phyloP scores from a whole-genome alignment of 2,113 vertebrate species.

The Callipepla californica region DNA sequence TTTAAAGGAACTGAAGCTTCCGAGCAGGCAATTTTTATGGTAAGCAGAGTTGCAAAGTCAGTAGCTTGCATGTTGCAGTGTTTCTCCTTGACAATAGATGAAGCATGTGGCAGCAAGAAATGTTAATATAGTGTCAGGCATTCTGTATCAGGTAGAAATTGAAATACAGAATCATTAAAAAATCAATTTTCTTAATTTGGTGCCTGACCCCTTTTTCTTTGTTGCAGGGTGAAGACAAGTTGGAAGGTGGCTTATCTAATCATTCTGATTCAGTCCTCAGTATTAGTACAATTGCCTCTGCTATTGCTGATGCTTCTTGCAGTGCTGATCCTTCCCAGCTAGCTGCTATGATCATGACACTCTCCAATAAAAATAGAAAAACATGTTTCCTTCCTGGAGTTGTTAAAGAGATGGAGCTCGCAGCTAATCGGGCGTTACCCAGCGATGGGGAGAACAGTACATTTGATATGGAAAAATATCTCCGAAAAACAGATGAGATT shows the following conservation, averaged over 20 bases:
- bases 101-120: neutral
- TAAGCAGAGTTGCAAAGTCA: neutral
- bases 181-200: neutral
- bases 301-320: constrained; percentile 90
- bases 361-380: constrained; percentile 84
- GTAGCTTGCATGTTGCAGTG: neutral
- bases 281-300: constrained; percentile 93
- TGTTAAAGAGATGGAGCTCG: neutral
- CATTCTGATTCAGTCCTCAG: constrained; percentile 81
- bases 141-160: neutral
- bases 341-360: constrained; percentile 90
- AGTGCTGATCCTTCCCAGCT: constrained; percentile 91
- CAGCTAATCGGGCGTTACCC: constrained; percentile 25
- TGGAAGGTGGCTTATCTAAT: neutral
- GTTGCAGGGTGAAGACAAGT: constrained; percentile 63
- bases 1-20: neutral
- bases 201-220: neutral
- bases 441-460: constrained; percentile 70
- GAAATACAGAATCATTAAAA: neutral
- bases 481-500: constrained; percentile 81
- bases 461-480: constrained; percentile 92
- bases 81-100: neutral
- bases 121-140: neutral
- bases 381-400: neutral
- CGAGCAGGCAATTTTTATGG: neutral